These are phyloP conservation scores for Pristionchus pacificus DNA, from an alignment of 1,140 invertebrate genomes.

Conservation along the genomic window DNA sequence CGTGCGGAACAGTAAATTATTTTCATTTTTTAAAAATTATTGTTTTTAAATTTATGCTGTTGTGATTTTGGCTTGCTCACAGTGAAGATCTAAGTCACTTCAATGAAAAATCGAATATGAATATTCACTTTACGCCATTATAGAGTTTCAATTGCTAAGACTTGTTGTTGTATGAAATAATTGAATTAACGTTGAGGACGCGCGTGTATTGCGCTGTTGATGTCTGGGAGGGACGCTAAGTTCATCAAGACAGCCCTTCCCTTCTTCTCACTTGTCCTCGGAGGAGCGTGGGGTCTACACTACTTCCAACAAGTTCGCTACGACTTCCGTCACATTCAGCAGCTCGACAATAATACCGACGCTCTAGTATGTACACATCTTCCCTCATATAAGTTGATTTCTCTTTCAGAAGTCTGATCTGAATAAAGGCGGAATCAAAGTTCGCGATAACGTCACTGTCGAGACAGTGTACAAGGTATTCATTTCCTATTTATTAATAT, in stretches of 20 bases:
- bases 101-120: too few relatives aligned
- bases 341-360: constrained; percentile 32
- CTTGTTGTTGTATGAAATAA: too few relatives aligned
- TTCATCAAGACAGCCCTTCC: constrained; percentile 40
- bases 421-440: constrained; percentile 34
- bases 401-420: constrained; percentile 37
- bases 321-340: constrained; percentile 39
- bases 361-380: constrained; percentile 35
- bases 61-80: too few relatives aligned
- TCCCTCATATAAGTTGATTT: not conserved
- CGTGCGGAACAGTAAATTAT: too few relatives aligned
- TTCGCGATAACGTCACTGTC: constrained; percentile 39
- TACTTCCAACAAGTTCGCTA: constrained; percentile 48
- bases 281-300: constrained; percentile 43
- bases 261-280: constrained; percentile 43
- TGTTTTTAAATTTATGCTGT: too few relatives aligned
- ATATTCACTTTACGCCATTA: too few relatives aligned
- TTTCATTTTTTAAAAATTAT: too few relatives aligned
- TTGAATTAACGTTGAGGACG: not conserved
- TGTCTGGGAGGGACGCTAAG: constrained; percentile 11
- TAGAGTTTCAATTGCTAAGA: too few relatives aligned
- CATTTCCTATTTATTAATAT: constrained; percentile 6
- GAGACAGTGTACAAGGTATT: constrained; percentile 37
- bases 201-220: not conserved
- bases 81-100: too few relatives aligned